Percentiles rank a stretch among this genome's conserved stretches.
Conservation (phyloP, 2,113 vertebrate genomes). For the Quiscalus mexicanus region DNA sequence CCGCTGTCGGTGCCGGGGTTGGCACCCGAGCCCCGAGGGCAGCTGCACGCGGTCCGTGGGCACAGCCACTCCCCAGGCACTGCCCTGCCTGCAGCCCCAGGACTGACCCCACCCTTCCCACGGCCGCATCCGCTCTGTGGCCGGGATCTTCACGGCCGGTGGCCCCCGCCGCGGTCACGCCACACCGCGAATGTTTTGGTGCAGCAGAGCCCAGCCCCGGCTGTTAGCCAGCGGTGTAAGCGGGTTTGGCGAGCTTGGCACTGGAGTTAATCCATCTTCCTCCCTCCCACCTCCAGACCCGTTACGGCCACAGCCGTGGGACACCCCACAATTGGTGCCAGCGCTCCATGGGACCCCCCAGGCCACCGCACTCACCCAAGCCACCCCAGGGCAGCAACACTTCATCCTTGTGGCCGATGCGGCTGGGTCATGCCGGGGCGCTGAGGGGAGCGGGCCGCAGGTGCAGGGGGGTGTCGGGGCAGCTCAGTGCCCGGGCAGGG, state of each 20-base stretch:
- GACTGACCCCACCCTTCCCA: not conserved
- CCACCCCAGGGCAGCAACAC: not conserved
- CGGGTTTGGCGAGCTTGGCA: fast-evolving
- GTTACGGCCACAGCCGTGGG: not conserved
- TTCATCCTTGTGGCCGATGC: constrained; percentile 22
- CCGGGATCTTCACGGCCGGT: fast-evolving
- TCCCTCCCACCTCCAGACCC: not conserved
- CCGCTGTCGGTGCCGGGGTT: fast-evolving
- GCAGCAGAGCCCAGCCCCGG: not conserved
- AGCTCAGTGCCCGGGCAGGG: not conserved
- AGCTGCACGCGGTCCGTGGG: not conserved
- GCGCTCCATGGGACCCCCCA: not conserved
- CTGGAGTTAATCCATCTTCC: not conserved
- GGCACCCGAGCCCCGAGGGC: fast-evolving
- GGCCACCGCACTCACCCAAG: constrained; percentile 28
- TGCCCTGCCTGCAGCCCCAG: not conserved
- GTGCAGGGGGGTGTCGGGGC: not conserved
- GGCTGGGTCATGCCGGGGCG: not conserved
- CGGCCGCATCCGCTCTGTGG: not conserved
- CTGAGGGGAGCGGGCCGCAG: not conserved
- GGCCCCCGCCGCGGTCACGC: not conserved
- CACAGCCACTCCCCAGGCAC: fast-evolving
- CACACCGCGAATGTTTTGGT: not conserved
- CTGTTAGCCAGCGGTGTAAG: not conserved
- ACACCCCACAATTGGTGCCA: not conserved